These are phyloP conservation scores for Drosophila malerkotliana DNA, from an alignment of 1,140 invertebrate genomes.

Conservation along the genomic window DNA sequence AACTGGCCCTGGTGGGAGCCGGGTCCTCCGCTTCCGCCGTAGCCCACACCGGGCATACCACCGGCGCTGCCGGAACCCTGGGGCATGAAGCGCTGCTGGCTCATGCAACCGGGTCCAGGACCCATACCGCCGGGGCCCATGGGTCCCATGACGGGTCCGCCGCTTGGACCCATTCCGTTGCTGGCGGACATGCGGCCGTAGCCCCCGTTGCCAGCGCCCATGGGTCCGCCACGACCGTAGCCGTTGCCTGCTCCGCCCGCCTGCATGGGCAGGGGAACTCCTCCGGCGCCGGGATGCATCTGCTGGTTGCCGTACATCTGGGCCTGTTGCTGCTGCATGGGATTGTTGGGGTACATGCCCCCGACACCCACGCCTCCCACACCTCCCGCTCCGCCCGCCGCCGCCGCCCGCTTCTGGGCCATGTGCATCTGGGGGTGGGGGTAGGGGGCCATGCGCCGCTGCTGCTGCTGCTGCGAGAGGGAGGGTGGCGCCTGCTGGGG, in stretches of 20 bases:
- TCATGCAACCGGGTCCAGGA: slow-evolving; percentile 77
- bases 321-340: slow-evolving; percentile 67
- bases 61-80: slow-evolving; percentile 75
- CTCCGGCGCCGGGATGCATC: slow-evolving; percentile 84
- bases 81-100: slow-evolving; percentile 72
- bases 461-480: slow-evolving; percentile 68
- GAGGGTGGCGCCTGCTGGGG: slow-evolving; percentile 74
- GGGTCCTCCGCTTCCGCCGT: slow-evolving; percentile 75
- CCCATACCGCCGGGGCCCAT: slow-evolving; percentile 71
- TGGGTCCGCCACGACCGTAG: slow-evolving; percentile 77
- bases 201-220: slow-evolving; percentile 68
- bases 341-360: slow-evolving; percentile 71
- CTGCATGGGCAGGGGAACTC: slow-evolving; percentile 80
- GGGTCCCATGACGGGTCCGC: slow-evolving; percentile 68
- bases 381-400: slow-evolving; percentile 36
- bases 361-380: slow-evolving; percentile 21
- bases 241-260: slow-evolving; percentile 66
- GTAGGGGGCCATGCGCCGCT: slow-evolving; percentile 90
- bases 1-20: slow-evolving; percentile 71
- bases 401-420: slow-evolving; percentile 87
- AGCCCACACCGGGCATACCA: slow-evolving; percentile 35
- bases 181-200: slow-evolving; percentile 83
- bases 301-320: slow-evolving; percentile 84
- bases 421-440: slow-evolving; percentile 92
- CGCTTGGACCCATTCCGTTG: slow-evolving; percentile 73